Conservation (phyloP, 2,113 vertebrate genomes). For the Sialia sialis region DNA sequence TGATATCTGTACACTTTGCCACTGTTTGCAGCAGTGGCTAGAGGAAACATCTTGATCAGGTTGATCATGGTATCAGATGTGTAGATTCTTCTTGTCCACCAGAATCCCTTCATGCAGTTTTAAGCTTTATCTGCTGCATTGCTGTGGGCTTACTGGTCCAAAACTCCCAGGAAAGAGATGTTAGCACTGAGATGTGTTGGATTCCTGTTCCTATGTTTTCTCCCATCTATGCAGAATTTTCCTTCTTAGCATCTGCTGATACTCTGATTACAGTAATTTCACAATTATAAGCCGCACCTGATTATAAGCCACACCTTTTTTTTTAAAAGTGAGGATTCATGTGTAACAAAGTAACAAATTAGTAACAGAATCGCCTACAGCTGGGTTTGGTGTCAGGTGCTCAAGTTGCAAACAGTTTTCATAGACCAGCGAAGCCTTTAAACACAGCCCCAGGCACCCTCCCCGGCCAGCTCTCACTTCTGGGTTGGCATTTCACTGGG, state of each 20-base stretch:
- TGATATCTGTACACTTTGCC: neutral
- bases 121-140: neutral
- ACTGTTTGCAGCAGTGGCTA: neutral
- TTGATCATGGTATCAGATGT: neutral
- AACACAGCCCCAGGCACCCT: too few relatives aligned
- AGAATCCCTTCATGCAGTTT: neutral
- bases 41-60: neutral
- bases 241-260: neutral
- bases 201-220: neutral
- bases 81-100: neutral
- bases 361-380: too few relatives aligned
- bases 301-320: too few relatives aligned
- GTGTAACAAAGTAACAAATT: too few relatives aligned
- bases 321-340: too few relatives aligned
- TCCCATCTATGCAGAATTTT: neutral
- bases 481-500: too few relatives aligned
- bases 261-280: too few relatives aligned
- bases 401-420: too few relatives aligned
- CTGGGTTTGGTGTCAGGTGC: too few relatives aligned
- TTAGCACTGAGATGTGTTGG: neutral
- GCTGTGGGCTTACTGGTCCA: neutral
- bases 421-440: too few relatives aligned
- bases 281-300: too few relatives aligned
- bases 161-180: neutral
- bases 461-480: too few relatives aligned